These are phyloP conservation scores for Acleris holmiana DNA, from an alignment of 2,888 invertebrate species.

Conservation along the genomic window DNA sequence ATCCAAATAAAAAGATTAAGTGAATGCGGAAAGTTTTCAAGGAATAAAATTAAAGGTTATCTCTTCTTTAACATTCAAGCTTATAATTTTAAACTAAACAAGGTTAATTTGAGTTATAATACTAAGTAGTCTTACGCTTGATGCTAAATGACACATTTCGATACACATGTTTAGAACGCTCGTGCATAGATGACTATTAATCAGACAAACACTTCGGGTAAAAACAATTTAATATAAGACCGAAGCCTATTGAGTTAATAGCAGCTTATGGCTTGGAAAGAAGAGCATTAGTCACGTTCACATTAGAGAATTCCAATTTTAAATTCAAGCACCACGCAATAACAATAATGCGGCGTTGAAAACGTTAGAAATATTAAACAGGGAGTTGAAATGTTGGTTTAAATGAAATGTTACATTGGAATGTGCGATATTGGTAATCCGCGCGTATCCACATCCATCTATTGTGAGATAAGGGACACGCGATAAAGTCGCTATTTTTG, in stretches of 20 bases:
- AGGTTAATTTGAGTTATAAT: no score
- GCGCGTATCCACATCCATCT: slow-evolving; percentile 39
- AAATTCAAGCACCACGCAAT: slow-evolving; percentile 6
- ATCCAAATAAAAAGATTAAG: no score
- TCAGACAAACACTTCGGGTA: no score
- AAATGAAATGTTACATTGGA: slow-evolving; percentile 32
- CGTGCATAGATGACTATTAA: no score
- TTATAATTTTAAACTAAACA: neutral
- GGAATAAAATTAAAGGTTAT: slow-evolving; percentile 36
- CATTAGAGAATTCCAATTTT: slow-evolving; percentile 3
- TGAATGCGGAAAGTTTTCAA: slow-evolving; percentile 56
- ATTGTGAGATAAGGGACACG: slow-evolving; percentile 45
- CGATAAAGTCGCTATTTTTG: slow-evolving; percentile 44
- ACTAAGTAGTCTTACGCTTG: no score
- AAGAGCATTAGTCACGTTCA: slow-evolving; percentile 17
- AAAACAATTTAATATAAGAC: no score
- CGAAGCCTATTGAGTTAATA: slow-evolving; percentile 4
- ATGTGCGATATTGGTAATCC: slow-evolving; percentile 39
- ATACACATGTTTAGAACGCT: no score
- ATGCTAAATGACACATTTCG: no score
- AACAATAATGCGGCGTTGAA: neutral
- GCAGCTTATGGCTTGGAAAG: neutral
- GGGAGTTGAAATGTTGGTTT: slow-evolving; percentile 5
- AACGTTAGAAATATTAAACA: slow-evolving; percentile 4
- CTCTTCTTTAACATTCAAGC: slow-evolving; percentile 14